Conservation (phyloP, 2,797 vertebrate genomes). For the Esox lucius region DNA sequence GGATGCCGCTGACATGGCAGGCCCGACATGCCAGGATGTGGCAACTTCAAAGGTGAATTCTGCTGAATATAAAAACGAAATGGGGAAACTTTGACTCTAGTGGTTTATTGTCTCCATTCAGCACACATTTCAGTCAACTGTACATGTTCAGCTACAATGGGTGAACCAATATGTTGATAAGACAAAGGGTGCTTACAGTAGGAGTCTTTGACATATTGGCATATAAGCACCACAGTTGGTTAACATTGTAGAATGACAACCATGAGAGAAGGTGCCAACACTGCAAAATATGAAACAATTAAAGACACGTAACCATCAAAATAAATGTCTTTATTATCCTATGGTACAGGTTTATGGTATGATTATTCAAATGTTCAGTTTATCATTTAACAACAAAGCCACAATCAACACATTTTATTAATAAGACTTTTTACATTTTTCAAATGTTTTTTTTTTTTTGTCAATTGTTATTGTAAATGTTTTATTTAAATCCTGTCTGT, state of each 20-base stretch:
- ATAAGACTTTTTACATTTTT: too few species aligned
- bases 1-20: too few species aligned
- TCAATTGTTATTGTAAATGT: too few species aligned
- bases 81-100: constrained; percentile 5
- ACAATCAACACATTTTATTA: too few species aligned
- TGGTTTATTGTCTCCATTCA: not conserved
- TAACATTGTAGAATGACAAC: not conserved
- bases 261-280: not conserved
- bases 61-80: constrained; percentile 4
- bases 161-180: not conserved
- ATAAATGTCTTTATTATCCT: constrained; percentile 41
- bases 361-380: not conserved
- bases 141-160: not conserved
- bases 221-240: not conserved
- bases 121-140: not conserved
- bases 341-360: not conserved
- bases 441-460: too few species aligned
- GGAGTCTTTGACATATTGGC: not conserved
- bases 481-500: too few species aligned
- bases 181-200: not conserved
- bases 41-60: not conserved
- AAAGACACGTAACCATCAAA: constrained; percentile 1
- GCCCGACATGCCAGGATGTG: too few species aligned
- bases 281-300: not conserved
- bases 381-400: too few species aligned